Conservation (phyloP, 2,113 vertebrate genomes). For the Pholis gunnellus region DNA sequence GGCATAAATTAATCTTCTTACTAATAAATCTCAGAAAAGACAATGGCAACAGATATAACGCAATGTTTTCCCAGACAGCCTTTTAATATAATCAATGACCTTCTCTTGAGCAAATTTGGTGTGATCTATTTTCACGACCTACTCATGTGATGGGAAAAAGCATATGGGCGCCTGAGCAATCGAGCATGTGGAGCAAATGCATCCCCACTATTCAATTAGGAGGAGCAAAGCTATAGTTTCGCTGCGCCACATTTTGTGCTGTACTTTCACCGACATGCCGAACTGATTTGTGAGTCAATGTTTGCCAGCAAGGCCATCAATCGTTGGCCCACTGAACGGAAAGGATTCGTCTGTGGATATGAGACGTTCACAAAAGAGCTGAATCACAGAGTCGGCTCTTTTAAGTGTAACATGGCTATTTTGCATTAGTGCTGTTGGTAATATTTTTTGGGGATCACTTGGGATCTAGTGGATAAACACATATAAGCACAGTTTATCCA, state of each 20-base stretch:
- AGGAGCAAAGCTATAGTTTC: background rate
- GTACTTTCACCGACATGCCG: background rate
- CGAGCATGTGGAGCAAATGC: background rate
- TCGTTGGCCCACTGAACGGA: background rate
- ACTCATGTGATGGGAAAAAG: constrained; percentile 21
- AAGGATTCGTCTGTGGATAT: background rate
- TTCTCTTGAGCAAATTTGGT: constrained; percentile 35
- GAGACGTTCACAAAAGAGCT: background rate
- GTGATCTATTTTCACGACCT: constrained; percentile 56
- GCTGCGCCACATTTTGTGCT: background rate
- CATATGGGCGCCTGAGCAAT: background rate
- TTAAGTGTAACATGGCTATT: background rate
- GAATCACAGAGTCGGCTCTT: background rate
- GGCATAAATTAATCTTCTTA: constrained; percentile 34
- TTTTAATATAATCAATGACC: constrained; percentile 65
- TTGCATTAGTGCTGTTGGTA: background rate
- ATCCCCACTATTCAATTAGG: background rate
- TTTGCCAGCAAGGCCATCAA: background rate
- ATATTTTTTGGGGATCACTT: background rate
- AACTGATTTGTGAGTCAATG: background rate
- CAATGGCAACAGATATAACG: constrained; percentile 23
- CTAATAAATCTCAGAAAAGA: constrained; percentile 54
- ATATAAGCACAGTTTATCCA: background rate
- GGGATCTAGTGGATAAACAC: background rate
- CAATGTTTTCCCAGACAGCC: constrained; percentile 27